Percentiles rank a stretch among this genome's conserved stretches.
These are phyloP conservation scores for Hemitrygon akajei DNA, from an alignment of 2,797 vertebrate genomes.

Conservation along the genomic window DNA sequence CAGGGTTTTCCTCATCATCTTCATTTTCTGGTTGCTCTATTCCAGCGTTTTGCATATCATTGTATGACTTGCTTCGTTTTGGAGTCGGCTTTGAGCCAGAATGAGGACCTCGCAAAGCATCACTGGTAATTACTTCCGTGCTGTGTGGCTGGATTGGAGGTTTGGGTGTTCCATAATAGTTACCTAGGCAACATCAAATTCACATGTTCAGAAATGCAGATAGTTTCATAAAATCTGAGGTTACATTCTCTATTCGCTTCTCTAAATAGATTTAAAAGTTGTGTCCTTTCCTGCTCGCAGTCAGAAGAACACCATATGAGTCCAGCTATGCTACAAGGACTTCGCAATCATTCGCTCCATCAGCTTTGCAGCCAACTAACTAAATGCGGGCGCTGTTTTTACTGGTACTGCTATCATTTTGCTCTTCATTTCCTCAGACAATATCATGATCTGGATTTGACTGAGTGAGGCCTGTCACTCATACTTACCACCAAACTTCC, in stretches of 20 bases:
- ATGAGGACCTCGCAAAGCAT: slow-evolving; percentile 86
- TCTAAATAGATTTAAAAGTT: neutral
- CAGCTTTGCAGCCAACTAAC: neutral
- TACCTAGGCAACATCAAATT: slow-evolving; percentile 86
- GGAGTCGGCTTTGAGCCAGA: slow-evolving; percentile 83
- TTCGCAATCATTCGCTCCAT: neutral
- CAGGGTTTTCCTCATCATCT: slow-evolving; percentile 89
- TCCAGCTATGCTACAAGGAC: neutral
- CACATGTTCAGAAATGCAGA: slow-evolving; percentile 59
- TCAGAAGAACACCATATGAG: neutral
- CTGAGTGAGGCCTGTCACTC: too few relatives aligned
- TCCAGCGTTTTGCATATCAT: slow-evolving; percentile 99
- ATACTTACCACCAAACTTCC: neutral
- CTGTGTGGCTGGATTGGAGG: slow-evolving; percentile 89
- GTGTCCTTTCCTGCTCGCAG: neutral
- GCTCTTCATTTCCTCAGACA: neutral
- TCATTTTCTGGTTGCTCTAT: slow-evolving; percentile 86
- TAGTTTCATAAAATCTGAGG: slow-evolving; percentile 5
- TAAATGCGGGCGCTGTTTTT: neutral
- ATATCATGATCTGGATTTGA: neutral
- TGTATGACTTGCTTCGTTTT: slow-evolving; percentile 92
- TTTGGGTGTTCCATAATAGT: slow-evolving; percentile 99
- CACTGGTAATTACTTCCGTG: slow-evolving; percentile 91
- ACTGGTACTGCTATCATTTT: too few relatives aligned
- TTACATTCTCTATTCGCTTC: too few relatives aligned